These are phyloP conservation scores for Dolichoris vasculosae DNA, from an alignment of 1,140 invertebrate species.

Conservation along the genomic window DNA sequence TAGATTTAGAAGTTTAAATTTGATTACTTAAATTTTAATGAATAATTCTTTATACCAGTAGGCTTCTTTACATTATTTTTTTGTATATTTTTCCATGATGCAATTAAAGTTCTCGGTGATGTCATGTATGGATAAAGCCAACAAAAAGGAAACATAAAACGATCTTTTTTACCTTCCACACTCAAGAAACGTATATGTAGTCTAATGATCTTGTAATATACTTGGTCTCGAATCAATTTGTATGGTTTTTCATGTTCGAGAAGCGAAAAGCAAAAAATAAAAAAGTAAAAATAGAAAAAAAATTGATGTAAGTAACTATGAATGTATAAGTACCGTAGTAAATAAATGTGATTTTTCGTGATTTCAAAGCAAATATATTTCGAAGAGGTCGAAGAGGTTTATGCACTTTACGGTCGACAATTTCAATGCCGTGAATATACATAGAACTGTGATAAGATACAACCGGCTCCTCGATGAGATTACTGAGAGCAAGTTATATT, in stretches of 20 bases:
- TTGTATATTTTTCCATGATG: not conserved
- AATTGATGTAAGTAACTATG: not conserved
- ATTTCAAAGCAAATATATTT: not conserved
- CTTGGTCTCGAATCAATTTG: constrained; percentile 14
- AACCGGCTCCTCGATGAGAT: not conserved
- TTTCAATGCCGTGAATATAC: not conserved
- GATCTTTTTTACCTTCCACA: not conserved
- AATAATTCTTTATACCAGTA: not conserved
- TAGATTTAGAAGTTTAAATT: not conserved
- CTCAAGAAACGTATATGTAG: not conserved
- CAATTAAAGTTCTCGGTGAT: not conserved
- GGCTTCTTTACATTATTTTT: not conserved
- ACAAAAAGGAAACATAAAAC: not conserved
- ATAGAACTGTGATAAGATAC: not conserved
- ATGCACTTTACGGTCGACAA: not conserved
- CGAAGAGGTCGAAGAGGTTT: not conserved
- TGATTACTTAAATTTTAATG: not conserved
- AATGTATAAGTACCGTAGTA: not conserved
- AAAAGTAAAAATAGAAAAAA: not conserved
- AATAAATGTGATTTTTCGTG: not conserved
- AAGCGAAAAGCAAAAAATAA: not conserved
- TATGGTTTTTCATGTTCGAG: not conserved
- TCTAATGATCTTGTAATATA: constrained; percentile 16
- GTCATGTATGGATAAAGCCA: not conserved
- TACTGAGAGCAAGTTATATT: not conserved